Percentiles rank a stretch among this genome's conserved stretches.
Conservation (phyloP, 2,888 invertebrate genomes). For the Phyllotreta cruciferae region DNA sequence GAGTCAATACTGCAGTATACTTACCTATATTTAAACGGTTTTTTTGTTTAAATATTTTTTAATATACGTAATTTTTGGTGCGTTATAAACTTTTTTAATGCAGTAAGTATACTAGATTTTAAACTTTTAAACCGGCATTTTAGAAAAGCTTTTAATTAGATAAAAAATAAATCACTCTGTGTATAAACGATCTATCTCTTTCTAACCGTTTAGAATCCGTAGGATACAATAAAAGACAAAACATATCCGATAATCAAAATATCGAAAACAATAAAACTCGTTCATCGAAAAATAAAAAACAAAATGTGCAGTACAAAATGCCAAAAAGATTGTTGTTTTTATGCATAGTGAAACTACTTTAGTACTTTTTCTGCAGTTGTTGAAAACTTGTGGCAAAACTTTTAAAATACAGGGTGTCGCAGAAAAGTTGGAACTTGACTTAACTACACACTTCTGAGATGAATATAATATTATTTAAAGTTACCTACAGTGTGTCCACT, state of each 20-base stretch:
- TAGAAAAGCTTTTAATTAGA: conserved; percentile 16
- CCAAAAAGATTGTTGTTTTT: conserved; percentile 34
- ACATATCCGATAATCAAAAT: conserved; percentile 37
- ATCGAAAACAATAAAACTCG: conserved; percentile 31
- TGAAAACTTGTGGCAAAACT: too few relatives aligned
- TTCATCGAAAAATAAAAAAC: conserved; percentile 27
- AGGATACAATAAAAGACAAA: conserved; percentile 1
- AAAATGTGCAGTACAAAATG: background rate
- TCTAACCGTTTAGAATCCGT: conserved; percentile 33
- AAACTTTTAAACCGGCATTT: conserved; percentile 1
- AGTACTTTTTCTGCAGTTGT: too few relatives aligned
- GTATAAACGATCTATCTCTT: conserved; percentile 40
- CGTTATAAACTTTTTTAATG: too few relatives aligned
- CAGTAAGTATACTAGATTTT: background rate
- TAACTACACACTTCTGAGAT: too few relatives aligned
- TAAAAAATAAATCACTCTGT: conserved; percentile 41
- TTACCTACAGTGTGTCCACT: too few relatives aligned
- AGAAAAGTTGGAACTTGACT: too few relatives aligned
- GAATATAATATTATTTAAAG: too few relatives aligned
- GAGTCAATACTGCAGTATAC: conserved; percentile 28
- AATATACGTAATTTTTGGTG: too few relatives aligned
- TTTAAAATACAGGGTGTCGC: too few relatives aligned
- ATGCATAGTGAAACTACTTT: conserved; percentile 24
- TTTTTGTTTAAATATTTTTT: background rate
- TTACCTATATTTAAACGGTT: conserved; percentile 15